A percentile compares a stretch with the other conserved stretches of the same genome.
Evolutionary conservation across 2,113 vertebrate species (phyloP).

Genomic region (Lycocorax pyrrhopterus): DNA sequence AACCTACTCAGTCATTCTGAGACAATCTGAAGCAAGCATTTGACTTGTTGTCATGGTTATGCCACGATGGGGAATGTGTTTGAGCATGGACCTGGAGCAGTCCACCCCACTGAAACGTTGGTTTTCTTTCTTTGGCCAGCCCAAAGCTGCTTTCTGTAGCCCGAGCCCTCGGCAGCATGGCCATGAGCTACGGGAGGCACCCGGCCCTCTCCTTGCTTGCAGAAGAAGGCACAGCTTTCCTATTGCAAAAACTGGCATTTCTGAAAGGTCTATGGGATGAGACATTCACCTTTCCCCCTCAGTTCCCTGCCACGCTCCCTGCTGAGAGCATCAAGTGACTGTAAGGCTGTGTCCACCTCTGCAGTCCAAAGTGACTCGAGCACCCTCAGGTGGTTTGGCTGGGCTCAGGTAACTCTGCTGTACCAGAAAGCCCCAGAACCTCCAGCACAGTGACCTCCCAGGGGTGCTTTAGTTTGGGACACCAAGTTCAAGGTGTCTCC

Average conservation of each 20-base stretch:
- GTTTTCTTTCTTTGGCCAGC: neutral
- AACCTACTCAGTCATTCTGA: neutral
- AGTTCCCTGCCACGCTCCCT: neutral
- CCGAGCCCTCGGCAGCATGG: rapidly evolving
- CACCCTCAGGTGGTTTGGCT: neutral
- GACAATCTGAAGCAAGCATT: neutral
- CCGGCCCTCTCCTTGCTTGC: rapidly evolving
- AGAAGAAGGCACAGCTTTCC: neutral
- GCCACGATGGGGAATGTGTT: neutral
- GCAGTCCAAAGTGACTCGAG: neutral
- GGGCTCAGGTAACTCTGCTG: neutral
- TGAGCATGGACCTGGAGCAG: neutral
- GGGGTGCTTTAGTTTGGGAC: neutral
- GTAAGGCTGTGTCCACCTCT: too few species aligned
- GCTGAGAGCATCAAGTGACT: neutral
- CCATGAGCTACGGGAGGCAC: neutral
- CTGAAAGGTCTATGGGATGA: neutral
- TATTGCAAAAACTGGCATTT: neutral
- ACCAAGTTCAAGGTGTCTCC: neutral
- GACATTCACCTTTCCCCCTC: neutral
- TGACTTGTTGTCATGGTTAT: neutral
- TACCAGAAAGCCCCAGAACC: neutral
- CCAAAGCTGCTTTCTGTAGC: neutral
- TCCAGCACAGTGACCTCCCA: neutral
- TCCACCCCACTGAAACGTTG: rapidly evolving